Evolutionary conservation across 1,140 invertebrate genomes (phyloP).

Genomic region (Aphis gossypii): DNA sequence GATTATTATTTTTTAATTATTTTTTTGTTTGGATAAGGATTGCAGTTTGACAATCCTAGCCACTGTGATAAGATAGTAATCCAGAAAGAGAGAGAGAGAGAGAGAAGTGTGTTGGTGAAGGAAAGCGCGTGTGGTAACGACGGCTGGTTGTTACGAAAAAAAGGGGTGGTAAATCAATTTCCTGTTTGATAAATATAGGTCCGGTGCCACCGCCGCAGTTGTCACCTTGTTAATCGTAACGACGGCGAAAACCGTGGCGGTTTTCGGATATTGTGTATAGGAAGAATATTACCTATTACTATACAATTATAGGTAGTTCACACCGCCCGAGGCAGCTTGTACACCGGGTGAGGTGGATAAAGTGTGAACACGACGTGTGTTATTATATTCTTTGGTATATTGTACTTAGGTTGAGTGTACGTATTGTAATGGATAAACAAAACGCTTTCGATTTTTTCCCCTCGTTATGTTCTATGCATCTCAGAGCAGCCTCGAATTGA

Average conservation of each 20-base stretch:
- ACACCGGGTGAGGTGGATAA: background rate
- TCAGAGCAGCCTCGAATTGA: background rate
- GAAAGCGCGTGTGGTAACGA: background rate
- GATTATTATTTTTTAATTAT: too few relatives aligned
- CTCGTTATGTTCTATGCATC: background rate
- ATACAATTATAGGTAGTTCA: background rate
- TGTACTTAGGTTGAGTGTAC: background rate
- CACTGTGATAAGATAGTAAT: background rate
- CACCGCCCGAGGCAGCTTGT: background rate
- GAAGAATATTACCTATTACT: background rate
- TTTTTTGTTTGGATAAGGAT: too few relatives aligned
- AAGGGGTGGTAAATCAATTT: constrained; percentile 23
- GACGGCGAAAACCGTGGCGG: background rate
- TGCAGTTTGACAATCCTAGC: background rate
- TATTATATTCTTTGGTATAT: background rate
- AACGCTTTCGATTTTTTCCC: background rate
- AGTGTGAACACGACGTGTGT: constrained; percentile 13
- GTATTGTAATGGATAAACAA: background rate
- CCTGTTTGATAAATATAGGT: constrained; percentile 7
- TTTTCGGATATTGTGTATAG: background rate
- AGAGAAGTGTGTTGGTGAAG: background rate
- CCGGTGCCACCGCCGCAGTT: background rate
- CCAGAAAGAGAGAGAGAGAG: background rate
- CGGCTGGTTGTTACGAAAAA: background rate
- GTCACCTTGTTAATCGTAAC: constrained; percentile 33